phyloP scores from a whole-genome alignment of 1,140 invertebrate genomes.

The Acromyrmex charruanus region DNA sequence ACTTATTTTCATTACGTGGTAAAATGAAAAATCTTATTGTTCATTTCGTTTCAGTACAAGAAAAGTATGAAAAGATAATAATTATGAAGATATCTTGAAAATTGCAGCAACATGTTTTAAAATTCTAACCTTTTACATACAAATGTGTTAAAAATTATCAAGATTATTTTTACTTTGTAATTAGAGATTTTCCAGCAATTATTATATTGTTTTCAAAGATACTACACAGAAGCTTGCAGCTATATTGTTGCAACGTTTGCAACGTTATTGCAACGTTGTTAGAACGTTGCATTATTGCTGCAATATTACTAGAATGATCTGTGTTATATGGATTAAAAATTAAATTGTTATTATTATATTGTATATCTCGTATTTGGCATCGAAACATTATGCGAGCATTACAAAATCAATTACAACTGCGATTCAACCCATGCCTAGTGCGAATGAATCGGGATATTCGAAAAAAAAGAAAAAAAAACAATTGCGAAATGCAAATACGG shows the following conservation, averaged over 20 bases:
- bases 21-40: slow-evolving; percentile 1
- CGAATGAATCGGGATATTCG: not conserved
- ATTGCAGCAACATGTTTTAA: not conserved
- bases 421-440: not conserved
- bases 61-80: not conserved
- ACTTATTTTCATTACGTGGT: not conserved
- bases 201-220: not conserved
- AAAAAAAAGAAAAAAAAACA: slow-evolving; percentile 18
- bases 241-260: no score
- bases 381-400: not conserved
- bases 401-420: slow-evolving; percentile 38
- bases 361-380: slow-evolving; percentile 4
- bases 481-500: slow-evolving; percentile 40
- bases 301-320: no score
- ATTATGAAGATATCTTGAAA: not conserved
- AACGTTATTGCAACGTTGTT: no score
- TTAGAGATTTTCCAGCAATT: not conserved
- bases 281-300: no score
- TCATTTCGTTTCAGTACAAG: not conserved
- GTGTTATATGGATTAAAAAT: no score
- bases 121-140: not conserved
- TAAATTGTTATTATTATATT: slow-evolving; percentile 6
- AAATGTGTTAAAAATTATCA: not conserved
- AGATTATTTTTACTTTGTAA: not conserved
- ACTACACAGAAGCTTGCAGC: no score